phyloP scores from a whole-genome alignment of 1,140 invertebrate genomes.

The Cylas formicarius region DNA sequence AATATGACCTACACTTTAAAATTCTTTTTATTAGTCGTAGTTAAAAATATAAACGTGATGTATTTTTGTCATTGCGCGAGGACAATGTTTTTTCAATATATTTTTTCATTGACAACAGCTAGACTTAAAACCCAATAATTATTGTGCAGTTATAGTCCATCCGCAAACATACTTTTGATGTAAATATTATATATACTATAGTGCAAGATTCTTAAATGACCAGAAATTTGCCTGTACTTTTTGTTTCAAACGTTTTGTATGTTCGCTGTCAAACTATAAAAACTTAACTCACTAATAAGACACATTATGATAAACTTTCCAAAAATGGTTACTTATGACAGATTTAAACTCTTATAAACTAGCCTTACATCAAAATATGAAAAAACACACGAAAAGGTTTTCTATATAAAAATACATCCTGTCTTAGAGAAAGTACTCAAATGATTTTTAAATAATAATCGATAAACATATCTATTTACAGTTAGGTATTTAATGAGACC shows the following conservation, averaged over 20 bases:
- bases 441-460: slow-evolving; percentile 4
- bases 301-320: slow-evolving; percentile 14
- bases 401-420: slow-evolving; percentile 13
- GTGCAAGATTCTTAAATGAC: slow-evolving; percentile 9
- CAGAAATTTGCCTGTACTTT: slow-evolving; percentile 9
- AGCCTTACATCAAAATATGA: slow-evolving; percentile 24
- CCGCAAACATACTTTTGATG: slow-evolving; percentile 2
- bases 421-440: slow-evolving; percentile 14
- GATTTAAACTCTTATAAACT: slow-evolving; percentile 14
- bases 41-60: slow-evolving; percentile 29
- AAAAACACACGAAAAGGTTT: slow-evolving; percentile 18
- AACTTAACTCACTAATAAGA: slow-evolving; percentile 8
- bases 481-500: slow-evolving; percentile 19
- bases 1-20: slow-evolving; percentile 31
- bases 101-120: slow-evolving; percentile 11
- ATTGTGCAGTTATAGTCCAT: slow-evolving; percentile 10
- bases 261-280: slow-evolving; percentile 8
- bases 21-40: slow-evolving; percentile 26
- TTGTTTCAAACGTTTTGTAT: slow-evolving; percentile 4
- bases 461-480: slow-evolving; percentile 7
- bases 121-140: slow-evolving; percentile 3
- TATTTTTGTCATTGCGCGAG: slow-evolving; percentile 11
- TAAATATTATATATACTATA: no score
- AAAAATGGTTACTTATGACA: slow-evolving; percentile 7
- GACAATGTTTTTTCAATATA: slow-evolving; percentile 9